Evolutionary conservation across 2,797 vertebrate species (phyloP).

Genomic region (Sitta carolinensis): DNA sequence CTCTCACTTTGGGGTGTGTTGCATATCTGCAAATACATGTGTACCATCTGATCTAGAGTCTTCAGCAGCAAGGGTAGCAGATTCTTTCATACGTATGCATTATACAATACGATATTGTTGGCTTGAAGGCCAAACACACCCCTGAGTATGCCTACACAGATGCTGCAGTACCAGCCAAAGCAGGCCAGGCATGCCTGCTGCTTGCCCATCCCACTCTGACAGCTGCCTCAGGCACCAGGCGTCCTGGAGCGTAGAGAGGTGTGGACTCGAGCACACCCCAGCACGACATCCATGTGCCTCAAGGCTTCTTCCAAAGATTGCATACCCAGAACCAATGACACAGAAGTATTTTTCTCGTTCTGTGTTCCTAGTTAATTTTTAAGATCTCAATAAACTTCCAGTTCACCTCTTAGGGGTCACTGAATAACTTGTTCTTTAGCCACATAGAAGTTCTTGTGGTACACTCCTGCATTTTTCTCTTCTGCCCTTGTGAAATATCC

Average conservation of each 20-base stretch:
- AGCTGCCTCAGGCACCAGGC: neutral
- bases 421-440: neutral
- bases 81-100: neutral
- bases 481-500: conserved; percentile 32
- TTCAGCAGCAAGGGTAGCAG: neutral
- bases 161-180: neutral
- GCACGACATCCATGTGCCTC: neutral
- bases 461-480: neutral
- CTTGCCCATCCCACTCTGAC: neutral
- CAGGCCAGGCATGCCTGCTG: neutral
- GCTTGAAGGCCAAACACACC: neutral
- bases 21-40: neutral
- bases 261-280: neutral
- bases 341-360: neutral
- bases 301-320: neutral
- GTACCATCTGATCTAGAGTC: neutral
- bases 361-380: neutral
- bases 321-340: neutral
- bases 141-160: neutral
- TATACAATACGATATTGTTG: neutral
- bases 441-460: neutral
- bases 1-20: neutral
- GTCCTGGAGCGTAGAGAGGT: fast-evolving
- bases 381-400: neutral
- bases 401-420: neutral